These are phyloP conservation scores for Rhyacichthys aspro DNA, from an alignment of 2,797 vertebrate genomes.

Conservation along the genomic window DNA sequence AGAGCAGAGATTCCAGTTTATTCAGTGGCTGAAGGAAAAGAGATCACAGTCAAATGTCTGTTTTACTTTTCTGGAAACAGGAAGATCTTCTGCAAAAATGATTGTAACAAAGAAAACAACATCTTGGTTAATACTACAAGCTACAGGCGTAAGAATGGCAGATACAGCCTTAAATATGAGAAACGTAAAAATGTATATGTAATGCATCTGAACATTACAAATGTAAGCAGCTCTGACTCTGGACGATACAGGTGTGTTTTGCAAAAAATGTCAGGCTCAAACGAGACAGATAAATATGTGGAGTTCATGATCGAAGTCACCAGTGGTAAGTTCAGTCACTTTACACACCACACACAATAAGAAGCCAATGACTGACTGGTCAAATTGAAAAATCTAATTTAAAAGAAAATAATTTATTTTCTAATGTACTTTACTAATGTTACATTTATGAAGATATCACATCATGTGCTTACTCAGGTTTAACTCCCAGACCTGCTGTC, in stretches of 20 bases:
- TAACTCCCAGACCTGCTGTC: not conserved
- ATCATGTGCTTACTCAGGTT: too few species aligned
- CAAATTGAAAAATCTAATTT: too few species aligned
- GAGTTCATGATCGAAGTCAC: too few species aligned
- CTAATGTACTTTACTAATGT: too few species aligned
- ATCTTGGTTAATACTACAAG: not conserved
- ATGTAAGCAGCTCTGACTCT: not conserved
- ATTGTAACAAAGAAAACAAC: not conserved
- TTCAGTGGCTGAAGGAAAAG: not conserved
- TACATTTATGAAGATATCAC: too few species aligned
- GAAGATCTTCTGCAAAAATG: not conserved
- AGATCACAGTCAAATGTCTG: not conserved
- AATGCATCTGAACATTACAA: not conserved
- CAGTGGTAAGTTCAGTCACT: too few species aligned
- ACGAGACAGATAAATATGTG: too few species aligned
- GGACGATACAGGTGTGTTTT: not conserved
- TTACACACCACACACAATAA: too few species aligned
- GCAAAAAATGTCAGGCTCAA: not conserved
- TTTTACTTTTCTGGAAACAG: not conserved
- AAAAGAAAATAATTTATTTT: too few species aligned
- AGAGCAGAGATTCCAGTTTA: not conserved
- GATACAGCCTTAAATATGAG: not conserved
- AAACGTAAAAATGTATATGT: not conserved
- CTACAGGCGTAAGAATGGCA: not conserved
- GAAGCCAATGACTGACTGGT: too few species aligned